A percentile compares a stretch with the other conserved stretches of the same genome.
These are phyloP conservation scores for Harpalus rubripes DNA, from an alignment of 2,888 invertebrate species.

Conservation along the genomic window DNA sequence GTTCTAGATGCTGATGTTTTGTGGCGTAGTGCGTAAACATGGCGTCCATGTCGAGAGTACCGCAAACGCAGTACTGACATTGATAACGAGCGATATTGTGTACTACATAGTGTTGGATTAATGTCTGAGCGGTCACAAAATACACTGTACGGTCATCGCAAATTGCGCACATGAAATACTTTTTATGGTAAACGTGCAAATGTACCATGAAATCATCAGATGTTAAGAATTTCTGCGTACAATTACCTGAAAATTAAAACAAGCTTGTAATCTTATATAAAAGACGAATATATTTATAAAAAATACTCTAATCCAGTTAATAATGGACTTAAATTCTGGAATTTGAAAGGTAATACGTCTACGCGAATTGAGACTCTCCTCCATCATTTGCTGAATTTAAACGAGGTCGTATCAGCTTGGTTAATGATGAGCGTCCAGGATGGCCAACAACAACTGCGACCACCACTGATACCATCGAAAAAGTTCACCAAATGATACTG, in stretches of 20 bases:
- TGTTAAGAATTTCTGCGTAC: constrained; percentile 58
- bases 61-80: constrained; percentile 78
- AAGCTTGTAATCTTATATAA: background rate
- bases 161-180: constrained; percentile 16
- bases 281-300: too few species aligned
- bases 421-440: too few species aligned
- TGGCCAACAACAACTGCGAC: too few species aligned
- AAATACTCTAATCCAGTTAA: too few species aligned
- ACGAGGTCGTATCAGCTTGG: too few species aligned
- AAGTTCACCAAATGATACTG: too few species aligned
- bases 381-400: too few species aligned
- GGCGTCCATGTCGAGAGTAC: constrained; percentile 74
- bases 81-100: constrained; percentile 78
- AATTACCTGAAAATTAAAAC: constrained; percentile 49
- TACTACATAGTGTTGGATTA: constrained; percentile 75
- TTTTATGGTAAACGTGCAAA: constrained; percentile 52
- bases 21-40: constrained; percentile 78
- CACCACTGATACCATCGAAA: too few species aligned
- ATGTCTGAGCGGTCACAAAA: constrained; percentile 22
- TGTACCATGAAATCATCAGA: constrained; percentile 67
- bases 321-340: too few species aligned
- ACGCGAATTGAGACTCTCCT: too few species aligned
- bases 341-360: too few species aligned
- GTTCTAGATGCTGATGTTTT: constrained; percentile 73
- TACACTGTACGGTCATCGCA: background rate